Conservation (phyloP, 2,797 vertebrate species). For the Fratercula arctica region DNA sequence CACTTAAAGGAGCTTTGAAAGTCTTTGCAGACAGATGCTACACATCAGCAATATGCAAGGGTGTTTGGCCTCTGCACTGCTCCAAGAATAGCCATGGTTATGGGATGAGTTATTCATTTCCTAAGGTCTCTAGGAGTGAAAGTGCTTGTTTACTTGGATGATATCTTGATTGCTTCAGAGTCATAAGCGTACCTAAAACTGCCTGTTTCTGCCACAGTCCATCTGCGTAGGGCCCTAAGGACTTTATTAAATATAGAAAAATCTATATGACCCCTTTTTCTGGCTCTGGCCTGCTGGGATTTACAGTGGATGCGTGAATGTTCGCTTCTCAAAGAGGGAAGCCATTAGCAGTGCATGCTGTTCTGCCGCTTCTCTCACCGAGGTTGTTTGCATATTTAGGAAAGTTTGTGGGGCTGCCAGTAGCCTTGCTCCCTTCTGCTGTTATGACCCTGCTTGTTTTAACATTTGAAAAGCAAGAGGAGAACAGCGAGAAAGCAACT, state of each 20-base stretch:
- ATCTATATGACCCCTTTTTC: background rate
- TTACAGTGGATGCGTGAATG: background rate
- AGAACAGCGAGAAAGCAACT: background rate
- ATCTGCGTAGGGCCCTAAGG: background rate
- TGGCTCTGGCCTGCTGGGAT: background rate
- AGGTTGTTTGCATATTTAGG: conserved; percentile 2
- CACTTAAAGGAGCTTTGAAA: background rate
- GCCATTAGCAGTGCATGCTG: background rate
- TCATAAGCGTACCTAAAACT: background rate
- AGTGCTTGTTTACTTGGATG: background rate
- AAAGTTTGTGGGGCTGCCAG: background rate
- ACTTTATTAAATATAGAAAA: conserved; percentile 14
- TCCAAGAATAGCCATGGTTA: background rate
- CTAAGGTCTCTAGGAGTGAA: background rate
- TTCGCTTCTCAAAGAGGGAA: background rate
- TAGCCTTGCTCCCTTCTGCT: background rate
- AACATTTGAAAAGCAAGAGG: background rate
- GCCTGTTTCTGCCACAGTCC: background rate
- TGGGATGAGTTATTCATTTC: background rate
- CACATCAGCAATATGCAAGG: background rate
- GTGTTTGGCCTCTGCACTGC: background rate
- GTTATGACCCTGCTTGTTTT: background rate
- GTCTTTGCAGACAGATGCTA: background rate
- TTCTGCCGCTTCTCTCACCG: background rate
- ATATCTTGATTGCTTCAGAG: background rate